These are phyloP conservation scores for Zosterops pallidus DNA, from an alignment of 2,113 vertebrate species.

Conservation along the genomic window DNA sequence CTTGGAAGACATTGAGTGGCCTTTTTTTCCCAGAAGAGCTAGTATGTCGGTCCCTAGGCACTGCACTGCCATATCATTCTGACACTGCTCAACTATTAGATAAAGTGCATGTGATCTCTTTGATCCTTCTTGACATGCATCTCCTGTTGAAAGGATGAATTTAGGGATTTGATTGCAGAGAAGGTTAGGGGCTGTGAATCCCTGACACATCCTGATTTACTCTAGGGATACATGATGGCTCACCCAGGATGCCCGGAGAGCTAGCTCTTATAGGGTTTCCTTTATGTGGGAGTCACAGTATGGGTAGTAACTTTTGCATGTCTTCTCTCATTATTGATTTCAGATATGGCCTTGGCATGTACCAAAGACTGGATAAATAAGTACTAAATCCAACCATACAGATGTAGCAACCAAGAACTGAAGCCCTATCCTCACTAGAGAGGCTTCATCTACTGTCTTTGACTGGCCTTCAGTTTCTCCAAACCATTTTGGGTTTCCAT, in stretches of 20 bases:
- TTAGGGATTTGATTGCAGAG: background rate
- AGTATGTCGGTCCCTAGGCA: background rate
- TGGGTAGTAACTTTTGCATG: fast-evolving
- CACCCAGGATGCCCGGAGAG: background rate
- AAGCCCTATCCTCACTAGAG: background rate
- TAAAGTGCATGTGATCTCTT: background rate
- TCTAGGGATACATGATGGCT: background rate
- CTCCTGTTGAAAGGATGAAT: background rate
- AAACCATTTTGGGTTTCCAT: background rate
- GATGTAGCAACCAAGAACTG: background rate
- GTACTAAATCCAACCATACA: background rate
- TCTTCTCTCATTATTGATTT: background rate
- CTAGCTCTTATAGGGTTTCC: background rate
- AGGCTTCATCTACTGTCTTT: background rate
- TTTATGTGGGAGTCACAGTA: background rate
- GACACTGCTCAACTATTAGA: background rate
- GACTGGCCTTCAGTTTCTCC: background rate
- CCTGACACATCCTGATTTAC: background rate
- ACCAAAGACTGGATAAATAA: background rate
- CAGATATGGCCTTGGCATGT: background rate
- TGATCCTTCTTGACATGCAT: background rate
- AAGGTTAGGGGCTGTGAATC: background rate
- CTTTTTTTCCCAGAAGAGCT: background rate
- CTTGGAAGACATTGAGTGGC: background rate
- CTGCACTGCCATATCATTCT: background rate